Percentiles rank a stretch among this genome's conserved stretches.
Conservation (phyloP, 2,113 vertebrate genomes). For the Prionailurus viverrinus region DNA sequence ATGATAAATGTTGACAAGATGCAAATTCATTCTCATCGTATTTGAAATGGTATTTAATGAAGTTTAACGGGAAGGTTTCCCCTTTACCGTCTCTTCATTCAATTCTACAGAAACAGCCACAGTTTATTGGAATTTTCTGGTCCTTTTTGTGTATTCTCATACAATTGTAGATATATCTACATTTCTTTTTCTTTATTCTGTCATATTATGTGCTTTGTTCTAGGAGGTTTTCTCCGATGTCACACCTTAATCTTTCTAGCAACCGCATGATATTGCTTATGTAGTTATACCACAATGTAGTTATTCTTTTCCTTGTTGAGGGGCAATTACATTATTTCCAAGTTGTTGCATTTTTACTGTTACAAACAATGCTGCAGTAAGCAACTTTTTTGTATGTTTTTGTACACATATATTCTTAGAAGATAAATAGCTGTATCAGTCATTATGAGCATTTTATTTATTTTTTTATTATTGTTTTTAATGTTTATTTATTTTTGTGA, state of each 20-base stretch:
- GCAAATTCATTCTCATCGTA: neutral
- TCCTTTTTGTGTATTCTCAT: constrained; percentile 34
- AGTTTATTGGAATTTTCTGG: neutral
- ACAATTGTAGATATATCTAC: neutral
- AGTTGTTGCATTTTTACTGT: neutral
- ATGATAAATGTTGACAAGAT: neutral
- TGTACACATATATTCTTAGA: neutral
- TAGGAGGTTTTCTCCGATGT: neutral
- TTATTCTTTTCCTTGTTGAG: neutral
- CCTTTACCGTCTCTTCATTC: neutral
- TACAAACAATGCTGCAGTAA: neutral
- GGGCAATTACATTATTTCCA: neutral
- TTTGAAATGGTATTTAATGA: neutral
- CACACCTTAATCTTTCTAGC: constrained; percentile 22
- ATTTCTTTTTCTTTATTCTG: neutral
- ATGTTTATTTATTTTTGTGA: too few relatives aligned
- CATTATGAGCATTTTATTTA: neutral
- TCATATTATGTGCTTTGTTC: neutral
- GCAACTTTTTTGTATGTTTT: constrained; percentile 16
- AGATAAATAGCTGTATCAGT: neutral
- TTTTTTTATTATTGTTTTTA: too few relatives aligned
- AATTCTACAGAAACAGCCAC: neutral
- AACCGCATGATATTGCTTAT: neutral
- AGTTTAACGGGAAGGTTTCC: neutral
- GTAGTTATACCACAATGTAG: constrained; percentile 3